A percentile compares a stretch with the other conserved stretches of the same genome.
phyloP scores from a whole-genome alignment of 2,797 vertebrate species.

The Thunnus albacares region DNA sequence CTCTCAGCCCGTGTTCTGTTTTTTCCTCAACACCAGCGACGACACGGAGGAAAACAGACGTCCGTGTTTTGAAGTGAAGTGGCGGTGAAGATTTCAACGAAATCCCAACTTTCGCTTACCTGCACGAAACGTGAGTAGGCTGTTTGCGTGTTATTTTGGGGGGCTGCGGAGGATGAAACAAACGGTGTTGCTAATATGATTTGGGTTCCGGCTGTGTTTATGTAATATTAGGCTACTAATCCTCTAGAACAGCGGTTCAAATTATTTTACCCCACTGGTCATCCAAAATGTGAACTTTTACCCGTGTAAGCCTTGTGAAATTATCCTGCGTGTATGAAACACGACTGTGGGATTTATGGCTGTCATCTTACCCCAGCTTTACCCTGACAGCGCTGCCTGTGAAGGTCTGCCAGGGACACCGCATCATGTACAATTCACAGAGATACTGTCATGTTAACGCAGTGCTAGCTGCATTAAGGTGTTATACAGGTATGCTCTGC shows the following conservation, averaged over 20 bases:
- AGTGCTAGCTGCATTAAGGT: constrained; percentile 33
- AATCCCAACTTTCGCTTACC: not conserved
- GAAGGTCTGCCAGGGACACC: constrained; percentile 53
- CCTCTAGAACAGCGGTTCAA: constrained; percentile 27
- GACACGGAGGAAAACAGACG: constrained; percentile 62
- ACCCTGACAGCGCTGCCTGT: constrained; percentile 53
- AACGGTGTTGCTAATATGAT: constrained; percentile 56
- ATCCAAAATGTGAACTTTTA: not conserved
- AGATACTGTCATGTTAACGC: constrained; percentile 7
- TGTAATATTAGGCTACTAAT: constrained; percentile 74
- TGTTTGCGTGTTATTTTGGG: constrained; percentile 43
- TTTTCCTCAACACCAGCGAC: constrained; percentile 49
- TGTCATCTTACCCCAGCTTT: constrained; percentile 58
- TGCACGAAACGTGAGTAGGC: constrained; percentile 74
- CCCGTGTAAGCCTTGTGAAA: not conserved
- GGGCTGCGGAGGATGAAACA: constrained; percentile 71
- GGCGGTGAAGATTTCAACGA: constrained; percentile 46
- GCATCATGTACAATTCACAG: constrained; percentile 56
- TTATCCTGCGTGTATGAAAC: not conserved
- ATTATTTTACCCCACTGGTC: not conserved
- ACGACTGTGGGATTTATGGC: constrained; percentile 49
- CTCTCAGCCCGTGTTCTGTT: constrained; percentile 32
- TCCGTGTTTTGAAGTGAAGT: constrained; percentile 49
- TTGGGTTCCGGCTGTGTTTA: constrained; percentile 81
- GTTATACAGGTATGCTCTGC: constrained; percentile 41